Percentiles rank a stretch among this genome's conserved stretches.
Evolutionary conservation across 2,797 vertebrate species (phyloP).

Genomic region (Urophycis tenuis): DNA sequence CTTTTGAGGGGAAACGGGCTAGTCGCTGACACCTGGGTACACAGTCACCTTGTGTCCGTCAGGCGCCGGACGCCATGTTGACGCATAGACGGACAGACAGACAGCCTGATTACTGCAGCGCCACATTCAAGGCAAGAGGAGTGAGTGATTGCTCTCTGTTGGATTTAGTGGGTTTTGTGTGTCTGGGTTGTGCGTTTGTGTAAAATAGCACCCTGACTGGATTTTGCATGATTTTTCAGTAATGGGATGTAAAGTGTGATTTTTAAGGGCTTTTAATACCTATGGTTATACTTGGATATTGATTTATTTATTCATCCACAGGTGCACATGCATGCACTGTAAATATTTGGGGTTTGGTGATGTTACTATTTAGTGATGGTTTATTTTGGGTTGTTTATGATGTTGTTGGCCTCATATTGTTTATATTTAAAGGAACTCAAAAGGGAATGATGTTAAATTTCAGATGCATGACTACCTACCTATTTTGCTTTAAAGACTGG

Average conservation of each 20-base stretch:
- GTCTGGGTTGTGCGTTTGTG: no score
- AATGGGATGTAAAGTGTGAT: no score
- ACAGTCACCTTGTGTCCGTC: neutral
- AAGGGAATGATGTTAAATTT: no score
- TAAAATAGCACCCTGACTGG: neutral
- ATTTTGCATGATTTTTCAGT: neutral
- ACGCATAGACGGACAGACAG: neutral
- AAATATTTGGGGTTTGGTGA: neutral
- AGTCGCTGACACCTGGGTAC: neutral
- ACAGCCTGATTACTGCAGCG: neutral
- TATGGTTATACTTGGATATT: neutral
- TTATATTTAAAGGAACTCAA: neutral
- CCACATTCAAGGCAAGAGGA: neutral
- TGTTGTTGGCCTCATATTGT: neutral
- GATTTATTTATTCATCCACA: slow-evolving; percentile 17
- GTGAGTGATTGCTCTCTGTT: neutral
- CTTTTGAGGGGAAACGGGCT: neutral
- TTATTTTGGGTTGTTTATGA: no score
- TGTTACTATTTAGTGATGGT: neutral
- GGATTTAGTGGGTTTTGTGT: neutral
- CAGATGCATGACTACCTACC: neutral
- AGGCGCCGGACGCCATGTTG: neutral
- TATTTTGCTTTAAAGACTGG: neutral
- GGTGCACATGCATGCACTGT: neutral
- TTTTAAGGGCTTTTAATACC: no score